Evolutionary conservation across 2,888 invertebrate species (phyloP).

Genomic region (Troides aeacus): DNA sequence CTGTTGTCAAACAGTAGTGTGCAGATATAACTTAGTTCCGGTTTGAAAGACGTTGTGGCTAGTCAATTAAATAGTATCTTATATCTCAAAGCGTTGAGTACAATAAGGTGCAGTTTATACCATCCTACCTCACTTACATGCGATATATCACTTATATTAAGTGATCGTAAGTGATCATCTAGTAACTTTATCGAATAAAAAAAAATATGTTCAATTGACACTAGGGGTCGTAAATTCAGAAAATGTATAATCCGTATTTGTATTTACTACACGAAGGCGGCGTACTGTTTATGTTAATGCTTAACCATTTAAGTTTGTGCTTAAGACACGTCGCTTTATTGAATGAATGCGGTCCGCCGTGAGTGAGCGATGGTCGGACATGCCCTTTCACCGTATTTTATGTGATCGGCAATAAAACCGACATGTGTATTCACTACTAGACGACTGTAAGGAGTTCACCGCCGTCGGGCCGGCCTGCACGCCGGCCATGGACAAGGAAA

Average conservation of each 20-base stretch:
- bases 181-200: too few species aligned
- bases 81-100: too few species aligned
- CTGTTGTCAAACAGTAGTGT: too few species aligned
- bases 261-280: not conserved
- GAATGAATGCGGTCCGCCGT: constrained; percentile 5
- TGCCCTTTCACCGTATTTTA: constrained; percentile 21
- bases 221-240: constrained; percentile 8
- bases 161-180: too few species aligned
- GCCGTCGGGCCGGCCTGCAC: not conserved
- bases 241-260: constrained; percentile 8
- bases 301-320: constrained; percentile 6
- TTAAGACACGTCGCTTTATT: not conserved
- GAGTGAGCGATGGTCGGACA: constrained; percentile 15
- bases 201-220: constrained; percentile 8
- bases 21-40: too few species aligned
- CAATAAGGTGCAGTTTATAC: not conserved
- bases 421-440: constrained; percentile 6
- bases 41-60: too few species aligned
- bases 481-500: not conserved
- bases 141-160: too few species aligned
- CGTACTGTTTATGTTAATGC: constrained; percentile 15
- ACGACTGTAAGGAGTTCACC: constrained; percentile 24
- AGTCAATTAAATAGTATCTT: not conserved
- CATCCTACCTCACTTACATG: too few species aligned
- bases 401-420: constrained; percentile 9